Percentiles rank a stretch among this genome's conserved stretches.
Evolutionary conservation across 2,888 invertebrate species (phyloP).

Genomic region (Parelbella ahira): DNA sequence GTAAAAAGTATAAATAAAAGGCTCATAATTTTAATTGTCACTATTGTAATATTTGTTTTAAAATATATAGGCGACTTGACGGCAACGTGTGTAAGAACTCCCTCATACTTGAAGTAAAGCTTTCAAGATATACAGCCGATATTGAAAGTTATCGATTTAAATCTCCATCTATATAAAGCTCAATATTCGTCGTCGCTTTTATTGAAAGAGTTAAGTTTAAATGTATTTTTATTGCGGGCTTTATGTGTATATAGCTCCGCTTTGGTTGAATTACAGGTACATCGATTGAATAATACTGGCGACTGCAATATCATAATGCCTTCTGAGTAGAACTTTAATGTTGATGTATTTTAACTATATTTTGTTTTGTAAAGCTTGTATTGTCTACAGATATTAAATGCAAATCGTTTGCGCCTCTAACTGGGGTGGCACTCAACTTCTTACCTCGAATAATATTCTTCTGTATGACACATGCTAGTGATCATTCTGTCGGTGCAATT

Average conservation of each 20-base stretch:
- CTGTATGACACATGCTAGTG: too few species aligned
- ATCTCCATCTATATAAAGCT: slow-evolving; percentile 47
- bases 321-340: not conserved
- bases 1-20: too few species aligned
- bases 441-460: too few species aligned
- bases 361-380: too few species aligned
- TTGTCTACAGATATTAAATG: too few species aligned
- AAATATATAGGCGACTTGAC: not conserved
- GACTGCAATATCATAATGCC: not conserved
- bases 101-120: slow-evolving; percentile 41
- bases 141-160: slow-evolving; percentile 73
- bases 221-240: slow-evolving; percentile 26
- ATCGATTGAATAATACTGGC: not conserved
- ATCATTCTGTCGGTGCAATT: too few species aligned
- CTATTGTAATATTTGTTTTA: too few species aligned
- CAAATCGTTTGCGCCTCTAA: too few species aligned
- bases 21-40: not conserved
- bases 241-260: slow-evolving; percentile 21
- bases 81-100: slow-evolving; percentile 4
- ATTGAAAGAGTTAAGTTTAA: slow-evolving; percentile 33
- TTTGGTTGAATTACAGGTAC: slow-evolving; percentile 27
- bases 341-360: too few species aligned
- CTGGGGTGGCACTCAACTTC: too few species aligned
- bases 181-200: slow-evolving; percentile 39
- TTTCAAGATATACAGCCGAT: slow-evolving; percentile 54